Evolutionary conservation across 2,113 vertebrate genomes (phyloP), one percentile per base, ranked within the genome.

Genomic region (Pachyramphus minor): DNA sequence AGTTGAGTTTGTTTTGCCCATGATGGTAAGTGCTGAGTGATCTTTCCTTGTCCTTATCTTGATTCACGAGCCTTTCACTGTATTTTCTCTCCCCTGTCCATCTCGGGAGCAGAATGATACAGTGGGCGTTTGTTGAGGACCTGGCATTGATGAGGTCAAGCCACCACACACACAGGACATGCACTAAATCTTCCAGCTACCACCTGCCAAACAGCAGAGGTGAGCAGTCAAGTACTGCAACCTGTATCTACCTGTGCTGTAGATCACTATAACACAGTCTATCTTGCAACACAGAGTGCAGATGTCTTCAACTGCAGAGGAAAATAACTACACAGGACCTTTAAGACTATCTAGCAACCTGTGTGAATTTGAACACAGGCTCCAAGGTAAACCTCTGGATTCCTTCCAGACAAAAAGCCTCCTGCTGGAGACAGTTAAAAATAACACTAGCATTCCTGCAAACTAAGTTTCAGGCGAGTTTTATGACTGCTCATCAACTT

Each of bases 381-480:
- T 45, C 18, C 23, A 37, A 39, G 1, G 6, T 16, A 42, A 78
- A 77, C 18, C 49, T 68, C 87, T 55, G 45, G 71, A 71, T 55
- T 86, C 75, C 63, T 69, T 83, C 53, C 71, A 53, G 49, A 41
- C 37, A 82, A 82, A 89, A 93, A 47, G 84, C 88, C 78, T 93
- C 75, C 79, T 93, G 78, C 88, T 93, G 90, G 78, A 83, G 71
- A 87, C 44, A 58, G 45, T 75, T 79, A 88, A 90, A 91, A 90
- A 53, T 64, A 90, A 79, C 84, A 82, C 39, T 33, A 24, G 13
- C 24, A 49, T 76, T 93, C 62, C 77, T 77, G 66, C 69, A 83
- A 73, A 73, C 37, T n/a, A 47, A 41, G 20, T 84, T 95, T 62
- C 23, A 52, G 50, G 35, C 47, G 47, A 93, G 69, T 53, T 95